phyloP scores from a whole-genome alignment of 1,140 invertebrate genomes.

The Hycleus cichorii region DNA sequence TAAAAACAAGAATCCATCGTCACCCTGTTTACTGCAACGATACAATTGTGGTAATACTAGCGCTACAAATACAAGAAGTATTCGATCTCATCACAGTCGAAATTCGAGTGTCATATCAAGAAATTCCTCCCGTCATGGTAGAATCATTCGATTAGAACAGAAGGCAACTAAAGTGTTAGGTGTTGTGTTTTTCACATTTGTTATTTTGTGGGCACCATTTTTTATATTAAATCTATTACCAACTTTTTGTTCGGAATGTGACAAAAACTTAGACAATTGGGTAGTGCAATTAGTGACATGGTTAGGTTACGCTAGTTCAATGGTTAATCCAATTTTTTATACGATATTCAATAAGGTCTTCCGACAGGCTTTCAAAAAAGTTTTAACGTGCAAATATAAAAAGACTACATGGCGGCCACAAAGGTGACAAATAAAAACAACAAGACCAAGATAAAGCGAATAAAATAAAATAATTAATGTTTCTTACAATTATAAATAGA shows the following conservation, averaged over 20 bases:
- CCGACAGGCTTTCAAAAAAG: conserved; percentile 81
- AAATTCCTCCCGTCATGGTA: conserved; percentile 70
- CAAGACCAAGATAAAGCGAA: conserved; percentile 1
- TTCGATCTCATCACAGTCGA: conserved; percentile 58
- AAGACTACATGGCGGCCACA: conserved; percentile 49
- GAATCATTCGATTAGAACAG: conserved; percentile 77
- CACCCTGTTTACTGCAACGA: conserved; percentile 45
- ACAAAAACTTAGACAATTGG: conserved; percentile 61
- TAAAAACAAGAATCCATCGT: conserved; percentile 40
- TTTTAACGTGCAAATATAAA: conserved; percentile 70
- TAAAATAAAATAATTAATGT: too few relatives aligned
- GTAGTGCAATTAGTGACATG: conserved; percentile 82
- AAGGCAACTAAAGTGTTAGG: conserved; percentile 92
- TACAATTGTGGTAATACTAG: conserved; percentile 50
- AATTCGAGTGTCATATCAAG: conserved; percentile 73
- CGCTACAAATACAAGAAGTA: conserved; percentile 27
- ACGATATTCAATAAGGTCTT: conserved; percentile 94
- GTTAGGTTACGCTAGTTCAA: conserved; percentile 87
- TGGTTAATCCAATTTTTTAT: conserved; percentile 92
- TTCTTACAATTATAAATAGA: too few relatives aligned
- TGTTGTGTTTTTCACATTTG: conserved; percentile 89
- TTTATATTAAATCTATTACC: conserved; percentile 82
- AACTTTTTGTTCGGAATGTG: conserved; percentile 68
- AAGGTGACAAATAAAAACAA: conserved; percentile 35
- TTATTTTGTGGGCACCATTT: conserved; percentile 89